These are phyloP conservation scores for Papilio xuthus DNA, from an alignment of 1,140 invertebrate species.

Conservation along the genomic window DNA sequence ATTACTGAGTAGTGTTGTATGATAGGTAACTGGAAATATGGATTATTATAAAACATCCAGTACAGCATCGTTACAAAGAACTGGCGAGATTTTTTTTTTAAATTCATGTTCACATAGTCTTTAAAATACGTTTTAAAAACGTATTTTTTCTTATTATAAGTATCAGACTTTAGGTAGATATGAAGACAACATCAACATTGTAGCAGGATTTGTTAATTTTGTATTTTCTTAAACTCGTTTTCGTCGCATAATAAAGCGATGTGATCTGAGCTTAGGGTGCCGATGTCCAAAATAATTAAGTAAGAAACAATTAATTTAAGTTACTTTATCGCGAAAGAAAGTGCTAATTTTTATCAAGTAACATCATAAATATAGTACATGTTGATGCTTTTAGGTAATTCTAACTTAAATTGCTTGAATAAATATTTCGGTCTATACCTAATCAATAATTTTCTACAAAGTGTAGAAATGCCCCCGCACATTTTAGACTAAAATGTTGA, in stretches of 20 bases:
- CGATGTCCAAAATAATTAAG: background rate
- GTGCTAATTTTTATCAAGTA: no score
- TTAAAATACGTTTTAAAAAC: background rate
- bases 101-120: no score
- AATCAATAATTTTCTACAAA: no score
- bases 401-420: no score
- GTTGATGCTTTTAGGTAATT: background rate
- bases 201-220: background rate
- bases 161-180: background rate
- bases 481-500: background rate
- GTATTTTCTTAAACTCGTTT: conserved; percentile 18
- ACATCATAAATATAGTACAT: background rate
- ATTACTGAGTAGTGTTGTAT: background rate
- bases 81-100: no score
- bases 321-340: background rate
- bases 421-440: background rate
- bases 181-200: conserved; percentile 1
- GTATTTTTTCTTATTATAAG: background rate
- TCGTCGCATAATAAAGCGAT: background rate
- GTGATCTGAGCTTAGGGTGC: background rate
- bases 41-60: background rate
- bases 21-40: background rate
- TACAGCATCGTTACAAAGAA: no score
- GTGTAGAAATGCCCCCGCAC: no score
- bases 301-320: background rate